Base-by-base conservation (phyloP, 1,140 invertebrate genomes). In the Macrobrachium nipponense region DNA sequence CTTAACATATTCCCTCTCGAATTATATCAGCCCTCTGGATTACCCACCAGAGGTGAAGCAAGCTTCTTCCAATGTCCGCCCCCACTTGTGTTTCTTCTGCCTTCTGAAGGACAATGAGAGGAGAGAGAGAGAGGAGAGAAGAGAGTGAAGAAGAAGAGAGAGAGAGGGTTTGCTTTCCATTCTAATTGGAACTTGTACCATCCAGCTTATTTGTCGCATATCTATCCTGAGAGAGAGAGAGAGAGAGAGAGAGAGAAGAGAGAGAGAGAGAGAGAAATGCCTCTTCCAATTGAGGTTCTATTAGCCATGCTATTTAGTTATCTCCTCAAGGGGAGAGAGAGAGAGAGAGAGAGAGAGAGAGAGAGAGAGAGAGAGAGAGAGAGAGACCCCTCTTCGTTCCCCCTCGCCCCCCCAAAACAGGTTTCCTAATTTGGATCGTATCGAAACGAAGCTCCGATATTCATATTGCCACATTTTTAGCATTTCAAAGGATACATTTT, bases 301-400 rank as follows among this genome's bases (percentile, higher is more conserved):
- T 36, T 36, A 36, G 1, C 27, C 27, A 36, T 2, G 27, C 27
- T 36, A 36, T 36, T 36, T 36, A 77, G 75, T 17, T 11, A 51
- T 14, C 43, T 20, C 14, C 14, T 5, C 20, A 58, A 51, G 7
- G 20, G 18, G 75, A 51, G 58, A 77, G 51, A 23, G 76, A 60
- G n/a, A 15, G n/a, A 79, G 59, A 59, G 18, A 61, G 61, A 27
- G n/a, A 79, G 59, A 18, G 76, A 36, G 27, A 62, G 76, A 62
- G 59, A 15, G 20, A 78, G 59, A 59, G 59, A 44, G n/a, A 59
- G 59, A 43, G 20, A 64, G n/a, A 17, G 17, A 12, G 36, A 51
- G 36, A 18, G 73, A 14, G 27, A 6, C 59, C 75, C 75, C 59
- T 60, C 75, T 23, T 60, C 23, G n/a, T 36, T 59, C 77, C 59